phyloP scores from a whole-genome alignment of 2,113 vertebrate genomes.

The Campylorhamphus procurvoides region DNA sequence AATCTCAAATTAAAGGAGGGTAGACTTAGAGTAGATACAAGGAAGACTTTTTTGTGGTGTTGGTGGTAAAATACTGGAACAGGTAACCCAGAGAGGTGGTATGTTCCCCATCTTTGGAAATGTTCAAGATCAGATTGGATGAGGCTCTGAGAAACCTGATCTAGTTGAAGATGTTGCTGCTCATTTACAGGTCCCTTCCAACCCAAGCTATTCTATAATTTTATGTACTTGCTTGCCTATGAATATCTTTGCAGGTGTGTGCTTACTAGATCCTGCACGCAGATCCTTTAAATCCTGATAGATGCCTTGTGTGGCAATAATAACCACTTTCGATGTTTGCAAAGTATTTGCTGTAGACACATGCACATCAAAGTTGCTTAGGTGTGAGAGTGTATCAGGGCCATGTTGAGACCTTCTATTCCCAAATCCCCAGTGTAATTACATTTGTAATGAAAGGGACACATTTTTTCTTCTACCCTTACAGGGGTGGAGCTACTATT shows the following conservation, averaged over 20 bases:
- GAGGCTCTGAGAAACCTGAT: background rate
- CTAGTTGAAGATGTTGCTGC: background rate
- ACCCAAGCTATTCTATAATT: background rate
- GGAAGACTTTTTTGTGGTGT: rapidly evolving
- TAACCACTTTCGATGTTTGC: background rate
- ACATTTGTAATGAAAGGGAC: background rate
- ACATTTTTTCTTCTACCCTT: background rate
- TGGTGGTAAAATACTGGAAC: background rate
- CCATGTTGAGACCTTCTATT: background rate
- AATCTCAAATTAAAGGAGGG: background rate
- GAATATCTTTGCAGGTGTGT: background rate
- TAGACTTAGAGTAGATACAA: background rate
- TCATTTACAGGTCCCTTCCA: background rate
- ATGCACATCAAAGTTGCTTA: background rate
- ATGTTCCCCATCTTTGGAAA: background rate
- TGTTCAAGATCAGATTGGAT: background rate
- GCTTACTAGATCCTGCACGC: background rate
- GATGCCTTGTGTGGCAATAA: background rate
- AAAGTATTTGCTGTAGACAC: background rate
- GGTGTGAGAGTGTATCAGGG: background rate
- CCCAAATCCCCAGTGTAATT: background rate
- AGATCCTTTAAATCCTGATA: background rate
- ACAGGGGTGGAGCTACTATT: background rate
- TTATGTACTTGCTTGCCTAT: background rate
- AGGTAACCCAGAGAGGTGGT: background rate